phyloP scores from a whole-genome alignment of 1,140 invertebrate species.

The Drosophila cardini region DNA sequence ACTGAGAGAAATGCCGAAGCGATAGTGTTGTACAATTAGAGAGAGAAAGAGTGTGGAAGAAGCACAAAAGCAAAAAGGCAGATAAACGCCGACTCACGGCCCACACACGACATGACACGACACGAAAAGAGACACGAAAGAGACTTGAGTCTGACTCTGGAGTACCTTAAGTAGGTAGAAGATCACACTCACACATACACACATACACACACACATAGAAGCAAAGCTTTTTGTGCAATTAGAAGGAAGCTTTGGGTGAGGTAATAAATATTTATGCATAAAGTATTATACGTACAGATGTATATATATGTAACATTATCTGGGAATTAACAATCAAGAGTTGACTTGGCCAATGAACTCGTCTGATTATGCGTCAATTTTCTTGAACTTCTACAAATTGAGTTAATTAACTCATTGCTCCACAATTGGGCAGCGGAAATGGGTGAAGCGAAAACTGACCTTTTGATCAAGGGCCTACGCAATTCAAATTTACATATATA shows the following conservation, averaged over 20 bases:
- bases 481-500: slow-evolving; percentile 37
- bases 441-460: slow-evolving; percentile 62
- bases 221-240: slow-evolving; percentile 38
- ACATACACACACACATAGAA: neutral
- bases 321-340: slow-evolving; percentile 44
- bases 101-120: slow-evolving; percentile 53
- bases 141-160: slow-evolving; percentile 21
- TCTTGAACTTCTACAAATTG: slow-evolving; percentile 62
- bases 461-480: slow-evolving; percentile 46
- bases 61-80: slow-evolving; percentile 22
- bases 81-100: slow-evolving; percentile 63
- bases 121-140: neutral
- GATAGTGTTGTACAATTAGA: slow-evolving; percentile 39
- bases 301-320: slow-evolving; percentile 1
- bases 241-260: slow-evolving; percentile 53
- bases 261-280: slow-evolving; percentile 38
- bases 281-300: no score
- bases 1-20: slow-evolving; percentile 70
- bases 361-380: slow-evolving; percentile 70
- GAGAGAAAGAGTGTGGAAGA: slow-evolving; percentile 16
- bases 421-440: slow-evolving; percentile 66
- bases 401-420: slow-evolving; percentile 60
- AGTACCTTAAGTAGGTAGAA: slow-evolving; percentile 48
- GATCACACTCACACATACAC: neutral
- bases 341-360: slow-evolving; percentile 68